Evolutionary conservation across 2,113 vertebrate species (phyloP).

Genomic region (Ailurus styani): DNA sequence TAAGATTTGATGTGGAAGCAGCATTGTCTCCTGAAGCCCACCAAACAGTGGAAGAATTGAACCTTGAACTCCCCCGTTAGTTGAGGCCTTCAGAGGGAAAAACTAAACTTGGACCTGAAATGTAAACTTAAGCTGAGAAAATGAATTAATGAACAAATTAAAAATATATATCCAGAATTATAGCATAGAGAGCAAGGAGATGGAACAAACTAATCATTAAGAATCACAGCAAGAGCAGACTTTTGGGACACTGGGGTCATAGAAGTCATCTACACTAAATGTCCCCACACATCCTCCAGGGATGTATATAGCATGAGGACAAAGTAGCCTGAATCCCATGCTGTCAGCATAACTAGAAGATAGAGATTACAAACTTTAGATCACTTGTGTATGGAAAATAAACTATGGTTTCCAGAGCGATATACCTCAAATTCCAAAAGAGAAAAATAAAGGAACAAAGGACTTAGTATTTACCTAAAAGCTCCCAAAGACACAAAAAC

Average conservation of each 20-base stretch:
- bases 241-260: background rate
- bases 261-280: background rate
- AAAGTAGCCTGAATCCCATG: background rate
- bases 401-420: background rate
- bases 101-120: background rate
- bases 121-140: background rate
- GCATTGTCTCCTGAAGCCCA: background rate
- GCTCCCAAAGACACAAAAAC: background rate
- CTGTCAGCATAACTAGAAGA: background rate
- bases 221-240: background rate
- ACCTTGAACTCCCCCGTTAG: background rate
- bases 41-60: background rate
- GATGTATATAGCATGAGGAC: background rate
- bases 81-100: background rate
- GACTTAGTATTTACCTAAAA: background rate
- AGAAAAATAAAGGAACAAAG: background rate
- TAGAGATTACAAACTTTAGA: background rate
- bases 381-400: background rate
- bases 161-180: background rate
- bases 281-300: background rate
- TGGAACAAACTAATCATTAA: background rate
- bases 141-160: background rate
- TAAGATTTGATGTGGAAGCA: background rate
- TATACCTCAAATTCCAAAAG: background rate
- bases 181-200: background rate